Evolutionary conservation across 2,113 vertebrate genomes (phyloP).

Genomic region (Lagopus muta): DNA sequence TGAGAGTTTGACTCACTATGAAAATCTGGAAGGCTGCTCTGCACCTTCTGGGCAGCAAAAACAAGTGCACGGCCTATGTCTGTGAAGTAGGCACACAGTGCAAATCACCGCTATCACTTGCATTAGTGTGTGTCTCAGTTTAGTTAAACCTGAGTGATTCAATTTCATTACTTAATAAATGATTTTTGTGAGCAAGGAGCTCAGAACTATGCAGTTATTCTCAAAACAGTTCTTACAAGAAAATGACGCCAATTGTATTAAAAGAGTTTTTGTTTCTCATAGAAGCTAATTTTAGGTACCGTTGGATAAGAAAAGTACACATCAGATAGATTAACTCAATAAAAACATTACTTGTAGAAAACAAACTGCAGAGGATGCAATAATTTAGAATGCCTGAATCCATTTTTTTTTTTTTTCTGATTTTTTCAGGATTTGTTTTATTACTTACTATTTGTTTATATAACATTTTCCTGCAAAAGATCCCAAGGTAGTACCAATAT

Average conservation of each 20-base stretch:
- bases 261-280: not conserved
- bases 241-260: not conserved
- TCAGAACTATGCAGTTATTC: not conserved
- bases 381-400: not conserved
- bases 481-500: not conserved
- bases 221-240: not conserved
- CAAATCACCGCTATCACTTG: accelerated
- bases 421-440: not conserved
- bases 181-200: not conserved
- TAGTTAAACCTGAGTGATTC: not conserved
- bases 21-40: not conserved
- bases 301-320: not conserved
- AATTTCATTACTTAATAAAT: not conserved
- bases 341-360: not conserved
- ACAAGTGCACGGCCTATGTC: not conserved
- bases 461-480: not conserved
- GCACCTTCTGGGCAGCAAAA: not conserved
- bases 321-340: not conserved
- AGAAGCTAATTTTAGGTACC: not conserved
- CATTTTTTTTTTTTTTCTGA: not conserved
- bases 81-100: not conserved
- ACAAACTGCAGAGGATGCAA: not conserved
- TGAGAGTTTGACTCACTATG: not conserved
- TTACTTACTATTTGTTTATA: not conserved
- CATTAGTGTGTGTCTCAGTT: not conserved